Base-by-base conservation (phyloP, 2,113 vertebrate species). In the Nothobranchius kuhntae region DNA sequence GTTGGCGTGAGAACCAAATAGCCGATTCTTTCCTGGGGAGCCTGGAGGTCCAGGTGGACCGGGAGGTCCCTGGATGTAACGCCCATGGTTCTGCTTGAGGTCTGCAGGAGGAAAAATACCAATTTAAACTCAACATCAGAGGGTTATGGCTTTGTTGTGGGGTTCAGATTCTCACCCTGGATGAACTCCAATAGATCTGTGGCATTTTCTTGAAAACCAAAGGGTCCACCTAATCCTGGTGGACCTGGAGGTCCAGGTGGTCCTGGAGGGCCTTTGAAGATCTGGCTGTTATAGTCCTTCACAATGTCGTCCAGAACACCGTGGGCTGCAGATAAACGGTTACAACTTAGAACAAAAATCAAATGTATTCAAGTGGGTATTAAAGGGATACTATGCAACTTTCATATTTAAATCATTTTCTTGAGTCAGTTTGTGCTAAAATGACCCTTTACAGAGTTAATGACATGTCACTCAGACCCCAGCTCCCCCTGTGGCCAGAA, bases 181-280 rank as follows among this genome's bases (percentile, higher is more conserved):
- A 98, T 95, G 85, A 95, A 94, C 81, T 95, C 93, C 86, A 97
- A 73, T 80, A 98, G 92, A 45, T 95, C 93, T 0, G 95, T 96
- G 78, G 93, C 76, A 0, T 98, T 98, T 64, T 91, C 89, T 62
- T 94, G 91, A 67, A 93, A 80, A 63, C 94, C 91, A 81, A 92
- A 92, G 75, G 92, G 85, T 45, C 73, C 91, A 83, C 89, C 94
- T 78, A 93, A 67, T 35, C 95, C 96, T 0, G 95, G 91, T 0
- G 92, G 93, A 2, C 95, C 95, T 13, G 88, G 90, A 7, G 92
- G 94, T 0, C 96, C 96, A 0, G 93, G 90, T 0, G 85, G 87
- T 50, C 89, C 89, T 35, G 87, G 91, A 0, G 93, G 93, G 9
- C 95, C 95, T 59, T 81, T 88, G 44, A 80, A 71, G 5, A 61